These are phyloP conservation scores for Phalangium opilio DNA, from an alignment of 2,888 invertebrate species.

Conservation along the genomic window DNA sequence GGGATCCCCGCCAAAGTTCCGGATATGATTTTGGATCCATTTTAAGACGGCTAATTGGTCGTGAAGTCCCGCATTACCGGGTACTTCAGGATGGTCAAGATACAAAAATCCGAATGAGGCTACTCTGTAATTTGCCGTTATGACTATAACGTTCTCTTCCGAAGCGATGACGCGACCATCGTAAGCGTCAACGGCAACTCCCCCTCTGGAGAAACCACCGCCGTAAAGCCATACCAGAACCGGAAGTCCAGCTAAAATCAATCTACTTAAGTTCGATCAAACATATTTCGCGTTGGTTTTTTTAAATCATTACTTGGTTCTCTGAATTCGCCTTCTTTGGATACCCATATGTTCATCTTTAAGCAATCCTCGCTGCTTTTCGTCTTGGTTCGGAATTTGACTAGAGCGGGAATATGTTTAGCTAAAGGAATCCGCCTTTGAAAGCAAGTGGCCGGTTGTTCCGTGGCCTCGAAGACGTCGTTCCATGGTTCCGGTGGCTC, in stretches of 20 bases:
- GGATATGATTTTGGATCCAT: constrained; percentile 39
- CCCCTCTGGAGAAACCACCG: constrained; percentile 37
- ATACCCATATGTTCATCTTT: constrained; percentile 38
- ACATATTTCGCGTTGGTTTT: too few species aligned
- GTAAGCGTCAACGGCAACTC: constrained; percentile 33
- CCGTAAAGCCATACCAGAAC: constrained; percentile 29
- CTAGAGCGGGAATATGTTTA: constrained; percentile 34
- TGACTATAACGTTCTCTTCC: constrained; percentile 35
- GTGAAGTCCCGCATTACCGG: constrained; percentile 45
- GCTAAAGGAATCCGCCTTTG: constrained; percentile 30
- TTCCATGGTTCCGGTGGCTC: constrained; percentile 26
- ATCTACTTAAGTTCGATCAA: too few species aligned
- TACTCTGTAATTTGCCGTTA: constrained; percentile 37
- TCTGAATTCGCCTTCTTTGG: constrained; percentile 18
- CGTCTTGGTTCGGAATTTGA: constrained; percentile 35
- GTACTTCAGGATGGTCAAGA: constrained; percentile 36
- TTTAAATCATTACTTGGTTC: too few species aligned
- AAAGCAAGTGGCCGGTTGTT: constrained; percentile 31
- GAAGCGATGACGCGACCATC: constrained; percentile 32
- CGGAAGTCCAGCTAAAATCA: constrained; percentile 35
- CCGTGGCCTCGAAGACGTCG: constrained; percentile 29
- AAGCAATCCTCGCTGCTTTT: constrained; percentile 35
- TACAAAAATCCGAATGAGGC: constrained; percentile 31
- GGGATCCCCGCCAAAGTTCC: constrained; percentile 38
- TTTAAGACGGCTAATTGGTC: constrained; percentile 36